These are phyloP conservation scores for Hippoglossus stenolepis DNA, from an alignment of 2,113 vertebrate species.

Conservation along the genomic window DNA sequence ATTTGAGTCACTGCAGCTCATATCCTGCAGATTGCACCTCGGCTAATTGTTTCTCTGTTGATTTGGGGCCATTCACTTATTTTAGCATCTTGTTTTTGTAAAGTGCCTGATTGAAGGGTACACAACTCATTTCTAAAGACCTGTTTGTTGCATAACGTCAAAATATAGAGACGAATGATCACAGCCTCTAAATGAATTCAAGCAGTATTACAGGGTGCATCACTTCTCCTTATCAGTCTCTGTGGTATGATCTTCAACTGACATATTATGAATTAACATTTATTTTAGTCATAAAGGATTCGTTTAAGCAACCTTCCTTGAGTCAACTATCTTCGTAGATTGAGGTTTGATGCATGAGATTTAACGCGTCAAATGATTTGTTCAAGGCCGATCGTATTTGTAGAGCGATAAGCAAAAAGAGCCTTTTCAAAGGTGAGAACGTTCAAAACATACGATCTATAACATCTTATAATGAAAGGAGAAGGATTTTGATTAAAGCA, in stretches of 20 bases:
- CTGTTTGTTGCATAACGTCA: neutral
- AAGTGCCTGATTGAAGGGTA: neutral
- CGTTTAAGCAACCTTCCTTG: neutral
- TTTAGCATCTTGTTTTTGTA: neutral
- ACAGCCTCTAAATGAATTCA: neutral
- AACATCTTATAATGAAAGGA: neutral
- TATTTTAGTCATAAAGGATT: conserved; percentile 16
- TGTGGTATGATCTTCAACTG: conserved; percentile 4
- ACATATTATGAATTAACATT: conserved; percentile 19
- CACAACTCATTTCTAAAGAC: conserved; percentile 8
- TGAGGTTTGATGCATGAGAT: conserved; percentile 9
- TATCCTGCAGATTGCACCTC: neutral
- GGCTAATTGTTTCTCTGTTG: conserved; percentile 27
- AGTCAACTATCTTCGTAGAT: neutral
- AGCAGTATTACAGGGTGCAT: neutral
- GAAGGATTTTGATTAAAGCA: neutral
- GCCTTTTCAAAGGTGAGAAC: neutral
- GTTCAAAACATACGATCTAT: neutral
- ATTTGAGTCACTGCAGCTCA: conserved; percentile 19
- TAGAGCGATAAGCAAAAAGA: neutral
- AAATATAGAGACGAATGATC: conserved; percentile 4
- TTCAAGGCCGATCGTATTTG: too few species aligned
- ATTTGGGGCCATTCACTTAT: conserved; percentile 16
- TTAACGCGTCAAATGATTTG: conserved; percentile 1
- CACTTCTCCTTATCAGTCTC: conserved; percentile 3